phyloP scores from a whole-genome alignment of 2,797 vertebrate genomes.

The Spinibarbus caldwelli region DNA sequence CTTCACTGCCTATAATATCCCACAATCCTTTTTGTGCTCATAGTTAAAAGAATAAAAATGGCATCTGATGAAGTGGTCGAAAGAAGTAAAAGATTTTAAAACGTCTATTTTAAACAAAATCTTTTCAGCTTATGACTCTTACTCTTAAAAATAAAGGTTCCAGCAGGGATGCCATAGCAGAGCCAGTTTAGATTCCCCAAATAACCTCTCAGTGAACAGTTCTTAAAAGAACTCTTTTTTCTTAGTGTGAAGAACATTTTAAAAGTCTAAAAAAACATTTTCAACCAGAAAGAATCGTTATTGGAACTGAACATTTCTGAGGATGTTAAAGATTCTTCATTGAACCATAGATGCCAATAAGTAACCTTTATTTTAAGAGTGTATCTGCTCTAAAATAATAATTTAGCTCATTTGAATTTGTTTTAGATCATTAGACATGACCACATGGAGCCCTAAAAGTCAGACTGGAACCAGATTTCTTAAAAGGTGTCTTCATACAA shows the following conservation, averaged over 20 bases:
- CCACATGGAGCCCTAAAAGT: background rate
- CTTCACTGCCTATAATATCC: background rate
- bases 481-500: background rate
- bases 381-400: background rate
- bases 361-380: background rate
- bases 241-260: background rate
- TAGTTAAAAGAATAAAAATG: background rate
- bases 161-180: background rate
- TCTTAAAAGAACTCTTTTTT: background rate
- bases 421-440: background rate
- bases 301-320: too few species aligned
- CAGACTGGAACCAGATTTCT: constrained; percentile 1
- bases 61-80: too few species aligned
- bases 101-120: too few species aligned
- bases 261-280: background rate
- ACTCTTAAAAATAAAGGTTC: too few species aligned
- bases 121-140: background rate
- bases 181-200: background rate
- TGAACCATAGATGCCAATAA: too few species aligned
- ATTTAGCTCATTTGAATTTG: background rate
- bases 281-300: too few species aligned
- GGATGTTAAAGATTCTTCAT: too few species aligned
- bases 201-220: background rate
- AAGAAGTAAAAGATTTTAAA: too few species aligned
- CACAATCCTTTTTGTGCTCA: background rate